phyloP scores from a whole-genome alignment of 1,140 invertebrate genomes.

The Steinernema feltiae region DNA sequence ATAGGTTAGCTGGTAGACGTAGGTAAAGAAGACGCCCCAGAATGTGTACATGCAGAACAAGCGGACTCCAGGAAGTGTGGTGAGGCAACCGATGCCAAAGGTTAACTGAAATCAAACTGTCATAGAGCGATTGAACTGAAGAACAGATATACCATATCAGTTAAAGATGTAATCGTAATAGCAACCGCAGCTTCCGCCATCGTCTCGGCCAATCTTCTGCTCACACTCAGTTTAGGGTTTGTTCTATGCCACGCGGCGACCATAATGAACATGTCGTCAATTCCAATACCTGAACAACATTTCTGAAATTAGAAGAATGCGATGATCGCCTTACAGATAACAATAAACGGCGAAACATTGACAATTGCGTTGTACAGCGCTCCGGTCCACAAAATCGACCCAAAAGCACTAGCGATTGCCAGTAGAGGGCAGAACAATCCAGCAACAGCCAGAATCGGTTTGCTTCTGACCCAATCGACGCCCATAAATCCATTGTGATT shows the following conservation, averaged over 20 bases:
- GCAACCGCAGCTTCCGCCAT: slow-evolving; percentile 61
- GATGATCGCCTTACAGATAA: slow-evolving; percentile 73
- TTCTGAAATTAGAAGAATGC: neutral
- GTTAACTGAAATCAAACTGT: slow-evolving; percentile 53
- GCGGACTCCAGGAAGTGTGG: slow-evolving; percentile 59
- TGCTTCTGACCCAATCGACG: slow-evolving; percentile 75
- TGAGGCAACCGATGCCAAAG: slow-evolving; percentile 61
- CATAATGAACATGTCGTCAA: slow-evolving; percentile 64
- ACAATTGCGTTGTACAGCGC: slow-evolving; percentile 89
- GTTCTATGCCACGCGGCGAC: slow-evolving; percentile 59
- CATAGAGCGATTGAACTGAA: too few relatives aligned
- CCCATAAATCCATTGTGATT: slow-evolving; percentile 57
- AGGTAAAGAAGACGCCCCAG: slow-evolving; percentile 59
- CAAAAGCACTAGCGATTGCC: slow-evolving; percentile 81
- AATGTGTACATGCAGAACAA: slow-evolving; percentile 61
- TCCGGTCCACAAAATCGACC: slow-evolving; percentile 79
- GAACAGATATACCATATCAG: slow-evolving; percentile 59
- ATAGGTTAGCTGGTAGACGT: slow-evolving; percentile 59
- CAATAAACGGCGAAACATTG: slow-evolving; percentile 84
- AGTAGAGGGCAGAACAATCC: slow-evolving; percentile 79
- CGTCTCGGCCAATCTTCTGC: slow-evolving; percentile 53
- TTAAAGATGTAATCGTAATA: slow-evolving; percentile 63
- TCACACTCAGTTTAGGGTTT: slow-evolving; percentile 46
- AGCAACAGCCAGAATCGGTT: slow-evolving; percentile 79
- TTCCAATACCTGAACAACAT: slow-evolving; percentile 59